Percentiles rank a stretch among this genome's conserved stretches.
Evolutionary conservation across 64 coral and sea anemone species (phyloP).

Genomic region (Montipora sp.): DNA sequence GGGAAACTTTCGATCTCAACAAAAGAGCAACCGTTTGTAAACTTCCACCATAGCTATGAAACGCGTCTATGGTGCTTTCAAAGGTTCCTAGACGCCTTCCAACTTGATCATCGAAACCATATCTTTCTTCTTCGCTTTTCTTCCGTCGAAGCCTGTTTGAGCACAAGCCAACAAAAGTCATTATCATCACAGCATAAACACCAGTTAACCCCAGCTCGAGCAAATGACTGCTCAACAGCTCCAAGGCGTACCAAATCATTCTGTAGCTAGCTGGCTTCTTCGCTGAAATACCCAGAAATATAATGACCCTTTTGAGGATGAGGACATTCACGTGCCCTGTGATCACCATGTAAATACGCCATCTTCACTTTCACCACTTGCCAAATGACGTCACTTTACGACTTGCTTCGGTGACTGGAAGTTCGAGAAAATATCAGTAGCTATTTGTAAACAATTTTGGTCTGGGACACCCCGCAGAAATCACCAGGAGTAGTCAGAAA

Average conservation of each 20-base stretch:
- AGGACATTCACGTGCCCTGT: not conserved
- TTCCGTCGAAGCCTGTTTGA: slow-evolving; percentile 19
- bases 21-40: slow-evolving; percentile 48
- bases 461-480: too few relatives aligned
- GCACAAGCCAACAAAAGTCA: slow-evolving; percentile 43
- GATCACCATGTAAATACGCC: not conserved
- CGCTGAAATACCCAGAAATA: not conserved
- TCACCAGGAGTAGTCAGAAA: too few relatives aligned
- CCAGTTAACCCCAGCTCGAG: slow-evolving; percentile 44
- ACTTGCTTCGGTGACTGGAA: too few relatives aligned
- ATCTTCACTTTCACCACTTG: not conserved
- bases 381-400: not conserved
- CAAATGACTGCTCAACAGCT: slow-evolving; percentile 44
- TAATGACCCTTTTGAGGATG: too few relatives aligned
- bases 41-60: slow-evolving; percentile 60
- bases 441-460: too few relatives aligned
- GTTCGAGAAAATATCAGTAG: too few relatives aligned
- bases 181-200: slow-evolving; percentile 37
- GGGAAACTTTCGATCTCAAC: slow-evolving; percentile 19
- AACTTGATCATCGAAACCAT: slow-evolving; percentile 1
- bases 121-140: not conserved
- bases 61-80: slow-evolving; percentile 57
- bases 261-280: not conserved
- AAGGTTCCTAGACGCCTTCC: slow-evolving; percentile 32
- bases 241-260: slow-evolving; percentile 41